Evolutionary conservation across 2,797 vertebrate species (phyloP), one percentile per base, ranked within the genome.

Genomic region (Heteromormyrus szaboi): DNA sequence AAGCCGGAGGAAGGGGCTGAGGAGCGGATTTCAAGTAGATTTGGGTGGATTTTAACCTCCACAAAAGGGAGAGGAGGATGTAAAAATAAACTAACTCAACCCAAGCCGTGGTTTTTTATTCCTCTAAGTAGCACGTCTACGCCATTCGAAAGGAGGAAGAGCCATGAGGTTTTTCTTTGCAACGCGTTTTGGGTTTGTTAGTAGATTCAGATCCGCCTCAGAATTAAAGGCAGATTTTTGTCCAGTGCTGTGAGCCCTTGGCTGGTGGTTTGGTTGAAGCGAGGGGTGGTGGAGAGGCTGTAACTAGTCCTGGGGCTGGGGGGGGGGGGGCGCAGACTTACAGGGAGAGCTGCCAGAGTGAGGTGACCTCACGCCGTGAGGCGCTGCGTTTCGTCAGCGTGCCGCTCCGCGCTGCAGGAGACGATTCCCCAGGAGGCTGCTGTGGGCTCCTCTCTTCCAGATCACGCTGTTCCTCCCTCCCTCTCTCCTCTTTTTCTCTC

Each of bases 311-410:
- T 76, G 86, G 85, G 72, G 76, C 87, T 41, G 51, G 46, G 53
- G 22, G 85, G 59, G 59, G 9, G 9, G 68, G 79, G 68, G 46
- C 29, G 81, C 25, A 86, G 46, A n/a, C 53, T 89, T 85, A 85
- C 90, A 90, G 92, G 90, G 90, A 91, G 91, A 88, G 76, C 89
- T 90, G 85, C 89, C 91, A 90, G 56, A 50, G 89, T 59, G 92
- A 92, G 89, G 89, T 91, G 91, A 93, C 91, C 90, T 90, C 88
- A 89, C 87, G 91, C 91, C 89, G 89, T 88, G 88, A 59, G 90
- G 59, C 14, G 56, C 84, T 89, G 89, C 79, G 88, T 92, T 92
- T 92, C 89, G 89, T 91, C 89, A 89, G 83, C 88, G 9, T 83
- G 14, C 59, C 62, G 72, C 72, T 85, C 90, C 54, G 88, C 88